Evolutionary conservation across 2,888 invertebrate species (phyloP), one percentile per base, ranked within the genome.

Genomic region (Balanococcus diminutus): DNA sequence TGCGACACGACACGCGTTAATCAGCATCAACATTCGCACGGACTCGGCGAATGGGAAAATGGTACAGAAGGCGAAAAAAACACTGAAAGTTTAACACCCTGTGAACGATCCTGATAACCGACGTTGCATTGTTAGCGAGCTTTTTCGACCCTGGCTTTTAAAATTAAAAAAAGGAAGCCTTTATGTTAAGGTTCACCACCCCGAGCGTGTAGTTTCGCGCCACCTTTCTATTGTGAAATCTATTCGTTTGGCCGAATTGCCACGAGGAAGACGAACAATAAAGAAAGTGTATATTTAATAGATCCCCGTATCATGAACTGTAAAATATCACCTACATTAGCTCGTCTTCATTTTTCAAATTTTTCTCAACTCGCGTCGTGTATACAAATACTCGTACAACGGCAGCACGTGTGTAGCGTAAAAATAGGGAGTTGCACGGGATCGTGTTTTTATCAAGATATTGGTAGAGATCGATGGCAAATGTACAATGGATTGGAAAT

Each of bases 71-170:
- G 25, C 14, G 1, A 25, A 67, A 25, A 42, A 31, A 42, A 82
- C 46, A 36, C 75, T 25, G n/a, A 36, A 75, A 75, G 75, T 75
- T 36, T 32, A 75, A 75, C 32, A 36, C 32, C 32, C 32, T 75
- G 75, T 75, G 75, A 75, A 75, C n/a, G 75, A 75, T 75, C 75
- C 32, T n/a, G 75, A 36, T 75, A 75, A 75, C 31, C 75, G 75
- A 75, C 19, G 32, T 32, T 36, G n/a, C 16, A 32, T 75, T 75
- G 67, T 67, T 67, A 28, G 67, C n/a, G 25, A 67, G 32, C 75
- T 75, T 75, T 75, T 32, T 32, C 32, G 28, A 28, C 32, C 14
- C 31, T 0, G n/a, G 32, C 16, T 75, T 75, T 32, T 32, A 75
- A 67, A 36, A 32, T 75, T 32, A 67, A 75, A 75, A 75, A 75